A percentile compares a stretch with the other conserved stretches of the same genome.
Conservation (phyloP, 2,797 vertebrate species). For the Scomberomorus guttatus region DNA sequence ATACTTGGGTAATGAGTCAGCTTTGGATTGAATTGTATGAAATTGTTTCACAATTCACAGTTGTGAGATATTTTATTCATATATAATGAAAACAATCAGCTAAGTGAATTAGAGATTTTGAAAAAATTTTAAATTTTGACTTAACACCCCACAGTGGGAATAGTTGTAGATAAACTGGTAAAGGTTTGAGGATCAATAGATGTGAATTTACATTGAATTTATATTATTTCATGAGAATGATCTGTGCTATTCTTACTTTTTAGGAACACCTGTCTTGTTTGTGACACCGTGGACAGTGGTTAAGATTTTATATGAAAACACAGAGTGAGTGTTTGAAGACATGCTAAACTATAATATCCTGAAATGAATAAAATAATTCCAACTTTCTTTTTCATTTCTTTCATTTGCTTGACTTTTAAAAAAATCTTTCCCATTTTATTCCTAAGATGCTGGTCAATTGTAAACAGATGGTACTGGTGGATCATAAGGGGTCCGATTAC, state of each 20-base stretch:
- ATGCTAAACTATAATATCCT: background rate
- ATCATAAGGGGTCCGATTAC: slow-evolving; percentile 93
- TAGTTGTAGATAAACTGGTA: too few species aligned
- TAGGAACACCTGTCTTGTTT: slow-evolving; percentile 86
- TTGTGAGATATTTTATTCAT: too few species aligned
- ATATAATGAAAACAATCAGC: too few species aligned
- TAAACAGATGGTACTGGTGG: slow-evolving; percentile 93
- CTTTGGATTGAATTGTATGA: too few species aligned
- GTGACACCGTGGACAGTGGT: slow-evolving; percentile 86
- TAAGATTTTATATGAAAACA: slow-evolving; percentile 86
- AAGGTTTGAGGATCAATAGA: too few species aligned
- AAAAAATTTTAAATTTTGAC: too few species aligned
- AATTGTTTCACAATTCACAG: too few species aligned
- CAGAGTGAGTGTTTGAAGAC: slow-evolving; percentile 73
- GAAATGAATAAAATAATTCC: background rate
- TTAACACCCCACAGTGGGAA: too few species aligned
- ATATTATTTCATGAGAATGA: background rate
- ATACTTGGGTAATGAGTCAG: too few species aligned
- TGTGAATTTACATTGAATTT: background rate
- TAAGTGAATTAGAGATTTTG: too few species aligned
- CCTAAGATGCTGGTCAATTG: slow-evolving; percentile 92
- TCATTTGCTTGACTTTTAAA: background rate
- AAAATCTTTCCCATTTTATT: slow-evolving; percentile 2
- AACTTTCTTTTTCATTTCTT: too few species aligned
- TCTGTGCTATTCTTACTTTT: slow-evolving; percentile 9